Conservation (phyloP, 2,888 invertebrate genomes). For the Leptothorax acervorum region DNA sequence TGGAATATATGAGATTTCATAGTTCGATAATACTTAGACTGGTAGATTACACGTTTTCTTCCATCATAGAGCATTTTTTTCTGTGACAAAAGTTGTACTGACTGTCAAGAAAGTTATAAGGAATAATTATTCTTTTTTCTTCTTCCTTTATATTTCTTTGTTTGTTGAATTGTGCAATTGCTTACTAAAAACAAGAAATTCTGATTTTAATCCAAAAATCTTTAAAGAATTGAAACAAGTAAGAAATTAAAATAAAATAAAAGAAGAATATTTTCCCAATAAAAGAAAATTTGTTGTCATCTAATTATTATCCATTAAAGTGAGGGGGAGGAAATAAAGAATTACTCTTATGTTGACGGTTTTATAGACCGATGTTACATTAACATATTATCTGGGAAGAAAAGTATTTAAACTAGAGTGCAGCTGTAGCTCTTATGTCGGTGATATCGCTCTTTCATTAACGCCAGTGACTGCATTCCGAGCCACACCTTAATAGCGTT, state of each 20-base stretch:
- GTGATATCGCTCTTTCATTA: constrained; percentile 62
- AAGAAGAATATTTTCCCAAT: not conserved
- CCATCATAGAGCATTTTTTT: not conserved
- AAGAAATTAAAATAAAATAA: not conserved
- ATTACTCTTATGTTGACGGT: not conserved
- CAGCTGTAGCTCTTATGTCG: constrained; percentile 47
- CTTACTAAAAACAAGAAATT: not conserved
- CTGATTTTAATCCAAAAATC: not conserved
- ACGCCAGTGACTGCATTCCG: constrained; percentile 75
- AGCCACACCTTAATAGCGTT: constrained; percentile 77
- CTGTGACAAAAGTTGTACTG: not conserved
- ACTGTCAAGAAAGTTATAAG: not conserved
- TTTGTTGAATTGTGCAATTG: not conserved
- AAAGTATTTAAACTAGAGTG: not conserved
- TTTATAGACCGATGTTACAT: not conserved
- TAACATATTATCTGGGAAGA: not conserved
- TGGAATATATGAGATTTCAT: constrained; percentile 66
- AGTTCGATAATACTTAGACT: not conserved
- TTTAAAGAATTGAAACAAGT: not conserved
- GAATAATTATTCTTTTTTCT: not conserved
- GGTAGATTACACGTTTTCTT: not conserved
- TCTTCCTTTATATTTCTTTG: not conserved
- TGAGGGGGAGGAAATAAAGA: not conserved
- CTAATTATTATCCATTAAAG: not conserved
- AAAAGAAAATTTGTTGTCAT: not conserved